phyloP scores from a whole-genome alignment of 2,113 vertebrate genomes.

The Ivindomyrus marchei region DNA sequence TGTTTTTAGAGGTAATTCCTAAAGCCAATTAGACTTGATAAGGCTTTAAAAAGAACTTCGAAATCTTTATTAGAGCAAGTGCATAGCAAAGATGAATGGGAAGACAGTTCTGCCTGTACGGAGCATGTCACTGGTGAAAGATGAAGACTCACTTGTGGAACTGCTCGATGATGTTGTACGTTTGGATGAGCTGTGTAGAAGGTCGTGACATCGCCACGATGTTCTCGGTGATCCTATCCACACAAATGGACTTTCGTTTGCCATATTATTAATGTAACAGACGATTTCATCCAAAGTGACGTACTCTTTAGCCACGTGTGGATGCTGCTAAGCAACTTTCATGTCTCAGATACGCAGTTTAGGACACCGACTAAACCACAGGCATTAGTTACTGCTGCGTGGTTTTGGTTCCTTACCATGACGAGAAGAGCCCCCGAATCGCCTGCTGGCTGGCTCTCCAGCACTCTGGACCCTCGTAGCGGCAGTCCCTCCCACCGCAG shows the following conservation, averaged over 20 bases:
- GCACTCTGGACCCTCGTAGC: slow-evolving; percentile 64
- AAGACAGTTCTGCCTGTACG: neutral
- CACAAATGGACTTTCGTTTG: neutral
- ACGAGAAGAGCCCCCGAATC: slow-evolving; percentile 64
- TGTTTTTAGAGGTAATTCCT: neutral
- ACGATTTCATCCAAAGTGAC: neutral
- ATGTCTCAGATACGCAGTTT: neutral
- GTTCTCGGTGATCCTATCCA: slow-evolving; percentile 64
- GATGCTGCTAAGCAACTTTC: neutral
- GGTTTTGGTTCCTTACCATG: slow-evolving; percentile 54
- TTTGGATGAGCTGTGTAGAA: slow-evolving; percentile 59
- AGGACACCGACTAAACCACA: neutral
- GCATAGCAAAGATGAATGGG: neutral
- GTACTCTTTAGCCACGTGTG: neutral
- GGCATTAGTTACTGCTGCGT: neutral
- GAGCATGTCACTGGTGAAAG: neutral
- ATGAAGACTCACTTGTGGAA: slow-evolving; percentile 54
- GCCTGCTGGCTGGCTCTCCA: slow-evolving; percentile 66
- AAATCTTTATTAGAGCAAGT: neutral
- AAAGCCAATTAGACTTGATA: neutral
- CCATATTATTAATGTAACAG: neutral
- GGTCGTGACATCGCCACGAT: slow-evolving; percentile 69
- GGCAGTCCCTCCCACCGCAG: slow-evolving; percentile 65
- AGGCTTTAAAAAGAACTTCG: neutral
- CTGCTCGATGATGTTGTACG: slow-evolving; percentile 66